Conservation (phyloP, 2,113 vertebrate species). For the Arothron firmamentum region DNA sequence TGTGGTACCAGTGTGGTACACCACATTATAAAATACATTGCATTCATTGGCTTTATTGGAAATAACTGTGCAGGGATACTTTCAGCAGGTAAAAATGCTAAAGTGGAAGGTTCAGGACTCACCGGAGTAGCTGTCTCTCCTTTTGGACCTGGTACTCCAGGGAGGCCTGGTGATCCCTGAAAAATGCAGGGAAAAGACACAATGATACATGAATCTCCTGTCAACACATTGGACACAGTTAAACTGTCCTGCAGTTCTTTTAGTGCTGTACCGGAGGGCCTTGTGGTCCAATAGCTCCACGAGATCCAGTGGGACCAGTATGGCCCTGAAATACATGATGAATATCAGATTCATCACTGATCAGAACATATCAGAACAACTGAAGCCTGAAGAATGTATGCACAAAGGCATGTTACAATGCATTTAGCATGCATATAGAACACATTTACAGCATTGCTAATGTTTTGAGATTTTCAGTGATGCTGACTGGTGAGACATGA, state of each 20-base stretch:
- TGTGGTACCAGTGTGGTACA: too few relatives aligned
- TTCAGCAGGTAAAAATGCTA: too few relatives aligned
- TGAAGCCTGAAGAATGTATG: background rate
- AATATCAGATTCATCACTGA: background rate
- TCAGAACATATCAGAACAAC: background rate
- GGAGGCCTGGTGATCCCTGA: constrained; percentile 84
- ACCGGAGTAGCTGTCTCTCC: constrained; percentile 86
- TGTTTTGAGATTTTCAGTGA: too few relatives aligned
- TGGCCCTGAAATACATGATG: constrained; percentile 80
- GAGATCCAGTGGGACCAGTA: constrained; percentile 78
- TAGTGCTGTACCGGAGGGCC: constrained; percentile 85
- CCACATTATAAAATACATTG: too few relatives aligned
- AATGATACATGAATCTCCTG: background rate
- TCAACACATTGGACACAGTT: background rate
- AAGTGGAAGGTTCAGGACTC: constrained; percentile 44
- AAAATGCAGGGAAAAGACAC: constrained; percentile 19
- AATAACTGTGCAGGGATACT: too few relatives aligned
- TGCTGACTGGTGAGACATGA: too few relatives aligned
- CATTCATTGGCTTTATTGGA: too few relatives aligned
- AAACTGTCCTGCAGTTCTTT: background rate
- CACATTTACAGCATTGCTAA: too few relatives aligned
- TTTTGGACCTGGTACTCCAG: constrained; percentile 80
- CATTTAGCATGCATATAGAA: too few relatives aligned
- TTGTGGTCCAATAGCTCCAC: constrained; percentile 87
- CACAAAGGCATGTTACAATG: background rate